These are phyloP conservation scores for Apis cerana DNA, from an alignment of 1,140 invertebrate species.

Conservation along the genomic window DNA sequence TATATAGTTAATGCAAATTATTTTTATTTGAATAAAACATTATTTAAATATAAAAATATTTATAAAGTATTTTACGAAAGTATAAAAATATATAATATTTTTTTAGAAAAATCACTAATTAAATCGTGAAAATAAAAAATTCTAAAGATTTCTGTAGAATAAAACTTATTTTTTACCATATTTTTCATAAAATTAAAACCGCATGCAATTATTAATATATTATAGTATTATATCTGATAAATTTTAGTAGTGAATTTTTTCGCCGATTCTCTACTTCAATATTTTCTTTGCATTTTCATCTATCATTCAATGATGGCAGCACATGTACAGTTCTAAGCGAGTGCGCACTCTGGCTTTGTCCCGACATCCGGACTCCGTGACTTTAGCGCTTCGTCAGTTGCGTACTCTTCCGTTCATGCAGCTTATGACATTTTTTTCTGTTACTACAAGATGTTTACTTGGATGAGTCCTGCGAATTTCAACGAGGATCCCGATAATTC, in stretches of 20 bases:
- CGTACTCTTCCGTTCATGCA: slow-evolving; percentile 75
- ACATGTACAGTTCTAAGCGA: background rate
- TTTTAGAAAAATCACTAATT: background rate
- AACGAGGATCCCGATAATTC: slow-evolving; percentile 68
- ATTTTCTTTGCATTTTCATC: background rate
- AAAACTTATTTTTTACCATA: background rate
- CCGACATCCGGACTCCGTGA: slow-evolving; percentile 68
- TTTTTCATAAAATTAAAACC: background rate
- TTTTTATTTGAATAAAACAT: background rate
- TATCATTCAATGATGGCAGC: slow-evolving; percentile 3
- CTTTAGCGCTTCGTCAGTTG: slow-evolving; percentile 69
- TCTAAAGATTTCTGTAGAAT: too few species aligned
- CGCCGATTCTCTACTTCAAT: background rate
- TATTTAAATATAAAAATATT: background rate
- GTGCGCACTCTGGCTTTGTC: slow-evolving; percentile 36
- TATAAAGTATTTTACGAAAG: too few species aligned
- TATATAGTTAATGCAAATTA: background rate
- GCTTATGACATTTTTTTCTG: slow-evolving; percentile 79
- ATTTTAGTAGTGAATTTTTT: background rate
- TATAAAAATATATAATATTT: background rate
- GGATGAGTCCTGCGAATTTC: slow-evolving; percentile 71
- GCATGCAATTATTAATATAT: background rate
- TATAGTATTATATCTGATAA: background rate
- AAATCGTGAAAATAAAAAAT: background rate
- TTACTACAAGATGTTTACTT: slow-evolving; percentile 79